Evolutionary conservation across 2,888 invertebrate genomes (phyloP), one percentile per base, ranked within the genome.

Genomic region (Perizoma flavofasciatum): DNA sequence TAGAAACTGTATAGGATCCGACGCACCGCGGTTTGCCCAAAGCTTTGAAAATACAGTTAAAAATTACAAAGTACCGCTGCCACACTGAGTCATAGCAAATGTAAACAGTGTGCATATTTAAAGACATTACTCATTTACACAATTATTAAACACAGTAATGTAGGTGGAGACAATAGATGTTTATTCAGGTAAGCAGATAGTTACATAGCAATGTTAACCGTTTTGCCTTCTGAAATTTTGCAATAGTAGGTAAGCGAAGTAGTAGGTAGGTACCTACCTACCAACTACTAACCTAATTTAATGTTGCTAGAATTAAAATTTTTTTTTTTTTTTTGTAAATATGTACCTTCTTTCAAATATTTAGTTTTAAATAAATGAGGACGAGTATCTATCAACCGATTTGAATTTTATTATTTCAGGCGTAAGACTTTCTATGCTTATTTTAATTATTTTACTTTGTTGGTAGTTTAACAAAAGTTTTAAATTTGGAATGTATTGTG

Each of bases 401-500:
- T 1, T 22, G 1, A 22, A 22, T 22, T 22, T 22, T 22, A 22
- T 22, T 22, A 22, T 22, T 22, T 22, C 22, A 22, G 22, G 22
- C 22, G 22, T 3, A 22, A 22, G 1, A 22, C 22, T 22, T 22
- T 22, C 22, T 22, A 22, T 22, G 22, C 1, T 22, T 22, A 22
- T 22, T 22, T 2, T 22, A 22, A 22, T 22, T 2, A 22, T 22
- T 22, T 22, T 22, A 22, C 3, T 22, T 1, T 22, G 22, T 56
- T 49, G 53, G 40, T 61, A 32, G 37, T 43, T 6, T 9, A 47
- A 64, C 61, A 63, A 60, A 59, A 11, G 55, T 46, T 55, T 53
- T 32, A 65, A 65, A 68, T 64, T 63, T 59, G 61, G 63, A 67
- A 66, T 68, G 60, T 60, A 55, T 68, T 62, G 59, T 61, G 45